Evolutionary conservation across 2,888 invertebrate genomes (phyloP).

Genomic region (Drosophila putrida): DNA sequence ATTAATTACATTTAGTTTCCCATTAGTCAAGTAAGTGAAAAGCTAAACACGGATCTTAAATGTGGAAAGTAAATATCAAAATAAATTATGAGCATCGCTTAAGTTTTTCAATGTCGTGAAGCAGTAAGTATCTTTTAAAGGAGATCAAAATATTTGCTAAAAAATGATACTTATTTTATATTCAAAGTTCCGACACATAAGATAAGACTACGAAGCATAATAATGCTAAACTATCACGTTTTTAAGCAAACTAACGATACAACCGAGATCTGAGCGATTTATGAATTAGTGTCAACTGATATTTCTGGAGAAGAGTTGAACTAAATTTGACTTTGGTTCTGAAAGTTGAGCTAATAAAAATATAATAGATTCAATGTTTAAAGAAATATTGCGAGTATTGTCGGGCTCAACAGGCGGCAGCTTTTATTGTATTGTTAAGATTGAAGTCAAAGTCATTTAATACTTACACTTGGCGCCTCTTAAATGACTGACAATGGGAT

Average conservation of each 20-base stretch:
- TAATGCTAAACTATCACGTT: neutral
- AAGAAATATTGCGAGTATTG: neutral
- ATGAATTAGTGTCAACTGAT: constrained; percentile 7
- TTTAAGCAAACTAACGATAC: neutral
- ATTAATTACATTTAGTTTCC: neutral
- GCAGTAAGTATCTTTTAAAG: neutral
- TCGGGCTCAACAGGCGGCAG: neutral
- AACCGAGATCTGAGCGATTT: constrained; percentile 14
- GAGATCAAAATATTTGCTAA: constrained; percentile 38
- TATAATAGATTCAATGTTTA: constrained; percentile 39
- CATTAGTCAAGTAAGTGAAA: neutral
- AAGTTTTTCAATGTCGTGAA: neutral
- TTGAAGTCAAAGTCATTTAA: constrained; percentile 25
- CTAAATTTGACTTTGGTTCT: neutral
- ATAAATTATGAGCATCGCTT: neutral
- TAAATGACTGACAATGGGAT: constrained; percentile 24
- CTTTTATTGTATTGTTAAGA: constrained; percentile 27
- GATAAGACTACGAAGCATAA: constrained; percentile 33
- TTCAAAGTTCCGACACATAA: neutral
- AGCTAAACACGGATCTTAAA: neutral
- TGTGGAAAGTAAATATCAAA: neutral
- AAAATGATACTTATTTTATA: constrained; percentile 8
- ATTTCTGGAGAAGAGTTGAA: constrained; percentile 7
- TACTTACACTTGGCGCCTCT: constrained; percentile 17
- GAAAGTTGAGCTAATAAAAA: constrained; percentile 2